phyloP scores from a whole-genome alignment of 2,113 vertebrate genomes.

The Macaca fascicularis region DNA sequence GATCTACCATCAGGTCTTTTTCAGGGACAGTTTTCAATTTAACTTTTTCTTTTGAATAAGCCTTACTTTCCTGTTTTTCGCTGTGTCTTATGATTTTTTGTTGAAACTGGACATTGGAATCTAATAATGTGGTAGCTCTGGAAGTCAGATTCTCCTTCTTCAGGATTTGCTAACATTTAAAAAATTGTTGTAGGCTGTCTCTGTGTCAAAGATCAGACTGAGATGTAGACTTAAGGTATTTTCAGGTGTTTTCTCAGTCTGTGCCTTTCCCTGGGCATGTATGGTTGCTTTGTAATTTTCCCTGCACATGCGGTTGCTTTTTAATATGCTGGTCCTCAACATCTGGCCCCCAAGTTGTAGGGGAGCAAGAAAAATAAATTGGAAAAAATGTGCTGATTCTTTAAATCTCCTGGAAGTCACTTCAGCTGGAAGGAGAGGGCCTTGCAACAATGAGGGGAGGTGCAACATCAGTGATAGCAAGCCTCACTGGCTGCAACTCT shows the following conservation, averaged over 20 bases:
- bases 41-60: not conserved
- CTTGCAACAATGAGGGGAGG: not conserved
- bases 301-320: too few relatives aligned
- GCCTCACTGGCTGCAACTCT: not conserved
- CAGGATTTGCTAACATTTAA: not conserved
- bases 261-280: not conserved
- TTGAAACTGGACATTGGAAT: not conserved
- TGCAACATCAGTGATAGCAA: rapidly evolving
- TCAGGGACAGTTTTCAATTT: not conserved
- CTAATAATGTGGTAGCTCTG: not conserved
- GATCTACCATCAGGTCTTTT: not conserved
- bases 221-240: not conserved
- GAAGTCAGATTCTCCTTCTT: not conserved
- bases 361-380: not conserved
- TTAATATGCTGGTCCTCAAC: not conserved
- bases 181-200: not conserved
- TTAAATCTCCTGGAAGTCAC: not conserved
- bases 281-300: not conserved
- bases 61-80: not conserved
- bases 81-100: not conserved
- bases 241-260: not conserved
- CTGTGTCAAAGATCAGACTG: not conserved
- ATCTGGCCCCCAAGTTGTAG: not conserved
- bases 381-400: not conserved
- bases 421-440: not conserved